These are phyloP conservation scores for Nematostella vectensis DNA, from an alignment of 92 coral and sea anemone genomes.

Conservation along the genomic window DNA sequence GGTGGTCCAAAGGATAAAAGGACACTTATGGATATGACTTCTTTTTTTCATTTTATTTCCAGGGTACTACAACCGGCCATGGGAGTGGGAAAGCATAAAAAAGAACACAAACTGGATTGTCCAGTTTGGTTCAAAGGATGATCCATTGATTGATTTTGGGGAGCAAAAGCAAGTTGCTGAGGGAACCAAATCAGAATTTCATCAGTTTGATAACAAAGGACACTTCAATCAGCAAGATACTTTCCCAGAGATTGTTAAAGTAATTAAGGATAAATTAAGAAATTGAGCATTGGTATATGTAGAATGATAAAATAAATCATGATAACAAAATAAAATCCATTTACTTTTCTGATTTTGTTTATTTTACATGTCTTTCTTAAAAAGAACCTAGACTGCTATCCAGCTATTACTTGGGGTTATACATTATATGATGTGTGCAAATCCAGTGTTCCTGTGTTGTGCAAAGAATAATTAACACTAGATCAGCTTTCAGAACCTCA, in stretches of 20 bases:
- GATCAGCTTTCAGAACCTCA: too few relatives aligned
- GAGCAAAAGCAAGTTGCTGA: slow-evolving; percentile 77
- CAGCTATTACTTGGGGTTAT: too few relatives aligned
- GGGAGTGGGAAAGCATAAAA: slow-evolving; percentile 65
- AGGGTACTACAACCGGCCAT: slow-evolving; percentile 83
- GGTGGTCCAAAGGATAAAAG: too few relatives aligned
- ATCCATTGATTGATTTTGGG: slow-evolving; percentile 64
- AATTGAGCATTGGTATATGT: slow-evolving; percentile 9
- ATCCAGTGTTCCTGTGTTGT: too few relatives aligned
- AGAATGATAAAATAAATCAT: not conserved
- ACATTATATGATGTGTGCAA: too few relatives aligned
- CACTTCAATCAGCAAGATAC: slow-evolving; percentile 43
- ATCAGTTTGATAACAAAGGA: slow-evolving; percentile 61
- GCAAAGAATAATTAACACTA: too few relatives aligned
- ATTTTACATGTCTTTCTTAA: too few relatives aligned
- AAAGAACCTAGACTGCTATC: too few relatives aligned
- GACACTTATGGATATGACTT: not conserved
- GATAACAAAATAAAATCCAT: too few relatives aligned
- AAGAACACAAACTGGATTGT: slow-evolving; percentile 74
- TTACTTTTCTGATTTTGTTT: too few relatives aligned
- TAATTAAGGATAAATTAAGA: slow-evolving; percentile 36
- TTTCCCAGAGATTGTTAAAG: slow-evolving; percentile 57
- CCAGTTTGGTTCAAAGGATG: slow-evolving; percentile 86
- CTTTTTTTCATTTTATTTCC: not conserved
- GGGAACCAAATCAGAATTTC: slow-evolving; percentile 57